Percentiles rank a stretch among this genome's conserved stretches.
phyloP scores from a whole-genome alignment of 2,113 vertebrate genomes.

The Tyrannus savana region DNA sequence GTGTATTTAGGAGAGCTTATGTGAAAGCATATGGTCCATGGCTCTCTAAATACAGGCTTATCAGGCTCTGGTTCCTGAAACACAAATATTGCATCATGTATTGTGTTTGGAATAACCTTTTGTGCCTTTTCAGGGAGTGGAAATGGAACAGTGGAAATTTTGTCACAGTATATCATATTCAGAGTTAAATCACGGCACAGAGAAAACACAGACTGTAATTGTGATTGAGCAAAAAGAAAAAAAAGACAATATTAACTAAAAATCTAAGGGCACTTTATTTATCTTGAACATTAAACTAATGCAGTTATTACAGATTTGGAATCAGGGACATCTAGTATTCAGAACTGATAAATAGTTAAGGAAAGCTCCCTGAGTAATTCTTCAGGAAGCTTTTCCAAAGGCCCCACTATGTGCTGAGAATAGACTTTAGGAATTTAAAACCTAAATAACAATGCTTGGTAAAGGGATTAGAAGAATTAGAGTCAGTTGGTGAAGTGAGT shows the following conservation, averaged over 20 bases:
- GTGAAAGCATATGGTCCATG: neutral
- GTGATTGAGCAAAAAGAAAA: neutral
- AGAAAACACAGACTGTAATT: neutral
- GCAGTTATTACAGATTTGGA: neutral
- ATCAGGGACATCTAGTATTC: neutral
- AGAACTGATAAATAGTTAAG: neutral
- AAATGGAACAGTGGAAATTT: neutral
- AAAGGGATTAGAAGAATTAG: neutral
- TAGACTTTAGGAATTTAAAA: neutral
- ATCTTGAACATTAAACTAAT: neutral
- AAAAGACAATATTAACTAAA: neutral
- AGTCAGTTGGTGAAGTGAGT: accelerated
- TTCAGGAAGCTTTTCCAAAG: neutral
- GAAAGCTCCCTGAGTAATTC: neutral
- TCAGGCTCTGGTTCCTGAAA: neutral
- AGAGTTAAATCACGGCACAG: neutral
- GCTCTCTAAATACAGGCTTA: neutral
- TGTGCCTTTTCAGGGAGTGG: neutral
- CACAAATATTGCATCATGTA: neutral
- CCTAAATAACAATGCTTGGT: neutral
- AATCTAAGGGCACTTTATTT: neutral
- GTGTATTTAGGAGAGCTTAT: neutral
- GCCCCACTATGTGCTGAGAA: neutral
- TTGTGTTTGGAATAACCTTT: neutral
- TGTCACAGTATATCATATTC: neutral